Percentiles rank a stretch among this genome's conserved stretches.
These are phyloP conservation scores for Orthonychiurus folsomi DNA, from an alignment of 2,888 invertebrate species.

Conservation along the genomic window DNA sequence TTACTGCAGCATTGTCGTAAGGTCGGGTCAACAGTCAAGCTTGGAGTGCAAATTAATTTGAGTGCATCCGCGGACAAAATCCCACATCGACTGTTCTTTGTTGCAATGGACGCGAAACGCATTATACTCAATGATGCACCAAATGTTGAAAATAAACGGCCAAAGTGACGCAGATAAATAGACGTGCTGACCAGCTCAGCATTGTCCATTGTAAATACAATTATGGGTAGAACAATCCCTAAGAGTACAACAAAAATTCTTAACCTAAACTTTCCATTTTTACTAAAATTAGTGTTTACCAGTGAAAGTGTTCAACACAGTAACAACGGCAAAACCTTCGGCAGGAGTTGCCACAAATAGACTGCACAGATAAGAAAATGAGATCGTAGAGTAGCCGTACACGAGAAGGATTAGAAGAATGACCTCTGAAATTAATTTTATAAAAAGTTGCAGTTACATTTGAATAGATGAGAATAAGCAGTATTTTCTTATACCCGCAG, in stretches of 20 bases:
- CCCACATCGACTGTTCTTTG: conserved; percentile 33
- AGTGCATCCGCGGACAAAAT: conserved; percentile 27
- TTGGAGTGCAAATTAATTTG: conserved; percentile 30
- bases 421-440: conserved; percentile 44
- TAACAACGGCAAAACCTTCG: conserved; percentile 46
- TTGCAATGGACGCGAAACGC: conserved; percentile 33
- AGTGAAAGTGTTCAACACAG: conserved; percentile 41
- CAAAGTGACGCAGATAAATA: conserved; percentile 14
- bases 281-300: conserved; percentile 23
- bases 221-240: conserved; percentile 24
- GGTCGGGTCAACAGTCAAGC: conserved; percentile 28
- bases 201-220: conserved; percentile 21
- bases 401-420: conserved; percentile 49
- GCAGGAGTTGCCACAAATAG: conserved; percentile 49
- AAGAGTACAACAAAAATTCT: no score
- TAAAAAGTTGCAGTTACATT: not conserved
- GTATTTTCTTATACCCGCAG: conserved; percentile 6
- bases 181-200: conserved; percentile 9
- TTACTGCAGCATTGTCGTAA: conserved; percentile 20
- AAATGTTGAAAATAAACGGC: conserved; percentile 31
- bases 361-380: conserved; percentile 56
- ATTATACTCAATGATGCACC: conserved; percentile 35
- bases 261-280: not conserved
- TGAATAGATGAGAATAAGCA: not conserved
- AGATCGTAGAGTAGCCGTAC: conserved; percentile 56